Conservation (phyloP, 1,140 invertebrate species). For the Psilanteris sp. region DNA sequence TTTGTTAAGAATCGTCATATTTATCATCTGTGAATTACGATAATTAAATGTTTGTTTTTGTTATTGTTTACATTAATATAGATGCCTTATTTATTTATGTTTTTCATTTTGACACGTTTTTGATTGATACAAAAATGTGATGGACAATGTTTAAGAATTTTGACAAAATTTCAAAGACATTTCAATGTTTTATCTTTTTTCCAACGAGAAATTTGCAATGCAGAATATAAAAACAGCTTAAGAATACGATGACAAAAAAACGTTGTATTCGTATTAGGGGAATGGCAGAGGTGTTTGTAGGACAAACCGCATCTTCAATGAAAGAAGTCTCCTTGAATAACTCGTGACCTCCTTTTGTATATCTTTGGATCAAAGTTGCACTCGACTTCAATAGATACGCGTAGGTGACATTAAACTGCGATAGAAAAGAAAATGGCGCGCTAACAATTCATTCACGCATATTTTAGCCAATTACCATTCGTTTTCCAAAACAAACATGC, state of each 20-base stretch:
- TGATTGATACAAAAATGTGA: too few relatives aligned
- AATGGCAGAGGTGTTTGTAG: slow-evolving; percentile 45
- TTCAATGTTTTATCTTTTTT: slow-evolving; percentile 1
- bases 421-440: slow-evolving; percentile 19
- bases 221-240: slow-evolving; percentile 6
- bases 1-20: too few relatives aligned
- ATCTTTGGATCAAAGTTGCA: slow-evolving; percentile 53
- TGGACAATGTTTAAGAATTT: too few relatives aligned
- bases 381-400: slow-evolving; percentile 51
- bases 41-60: too few relatives aligned
- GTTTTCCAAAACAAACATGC: too few relatives aligned
- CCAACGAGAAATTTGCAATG: neutral
- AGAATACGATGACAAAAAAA: slow-evolving; percentile 17
- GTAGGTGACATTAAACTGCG: slow-evolving; percentile 44
- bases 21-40: too few relatives aligned
- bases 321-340: slow-evolving; percentile 52
- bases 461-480: too few relatives aligned
- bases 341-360: slow-evolving; percentile 56
- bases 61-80: too few relatives aligned
- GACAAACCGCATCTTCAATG: slow-evolving; percentile 49
- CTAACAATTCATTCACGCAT: too few relatives aligned
- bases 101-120: too few relatives aligned
- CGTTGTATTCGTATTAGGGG: slow-evolving; percentile 29
- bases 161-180: too few relatives aligned
- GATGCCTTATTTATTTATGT: too few relatives aligned